Base-by-base conservation (phyloP, 2,113 vertebrate genomes). In the Plectropomus leopardus region DNA sequence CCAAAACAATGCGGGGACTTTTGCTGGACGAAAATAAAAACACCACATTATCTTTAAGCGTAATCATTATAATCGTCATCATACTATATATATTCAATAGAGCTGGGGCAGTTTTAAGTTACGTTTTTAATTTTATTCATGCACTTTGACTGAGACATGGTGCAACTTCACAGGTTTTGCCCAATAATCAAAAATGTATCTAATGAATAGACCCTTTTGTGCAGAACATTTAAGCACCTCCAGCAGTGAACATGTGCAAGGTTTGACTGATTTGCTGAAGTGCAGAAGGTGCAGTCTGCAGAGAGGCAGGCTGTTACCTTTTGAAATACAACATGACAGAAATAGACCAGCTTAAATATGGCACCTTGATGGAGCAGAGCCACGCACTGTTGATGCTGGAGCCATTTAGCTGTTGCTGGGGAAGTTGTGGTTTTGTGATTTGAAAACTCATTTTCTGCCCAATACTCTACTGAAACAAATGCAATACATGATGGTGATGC, bases 331-430 rank as follows among this genome's bases (percentile, higher is more conserved):
- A 50, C 60, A 47, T 34, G 72, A 77, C 82, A 57, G 42, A 92
- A 94, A 92, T 90, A 93, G 89, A 90, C 57, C 0, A 40, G 47
- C 82, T 78, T 83, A 82, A 85, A 85, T 76, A 87, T 53, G 86
- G 80, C 76, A 87, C 75, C 77, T 86, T 74, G 51, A 76, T 70
- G 42, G 69, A 55, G 57, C 30, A 17, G 61, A 69, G 42, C 13
- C 1, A 45, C 24, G 21, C 44, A 11, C 57, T 75, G 53, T 45
- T 53, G 61, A 74, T 23, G 45, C 16, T 23, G 57, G 45, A 16
- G 42, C 44, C 48, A n/a, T n/a, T n/a, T n/a, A n/a, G n/a, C n/a
- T n/a, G n/a, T n/a, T n/a, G n/a, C n/a, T n/a, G n/a, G n/a, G n/a
- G 9, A 17, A 26, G 15, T 15, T 8, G 34, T 48, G 1, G 54